Conservation (phyloP, 2,888 invertebrate species). For the Caenorhabditis afra region DNA sequence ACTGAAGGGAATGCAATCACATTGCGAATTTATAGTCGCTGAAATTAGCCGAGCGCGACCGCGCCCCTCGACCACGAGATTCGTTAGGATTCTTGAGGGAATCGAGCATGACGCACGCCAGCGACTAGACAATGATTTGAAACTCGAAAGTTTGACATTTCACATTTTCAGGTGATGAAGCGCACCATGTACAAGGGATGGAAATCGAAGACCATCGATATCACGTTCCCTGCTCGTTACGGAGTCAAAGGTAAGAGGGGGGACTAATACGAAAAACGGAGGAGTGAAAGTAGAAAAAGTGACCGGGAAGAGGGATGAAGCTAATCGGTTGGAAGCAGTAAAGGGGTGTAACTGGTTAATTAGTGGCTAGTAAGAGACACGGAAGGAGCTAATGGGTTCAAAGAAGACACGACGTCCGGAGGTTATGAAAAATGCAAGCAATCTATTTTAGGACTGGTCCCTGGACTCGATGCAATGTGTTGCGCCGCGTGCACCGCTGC, state of each 20-base stretch:
- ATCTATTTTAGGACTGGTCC: slow-evolving; percentile 85
- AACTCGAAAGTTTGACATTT: too few relatives aligned
- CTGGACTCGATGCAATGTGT: slow-evolving; percentile 89
- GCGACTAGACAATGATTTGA: background rate
- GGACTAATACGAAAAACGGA: slow-evolving; percentile 6
- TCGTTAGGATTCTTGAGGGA: slow-evolving; percentile 39
- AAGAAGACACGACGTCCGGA: slow-evolving; percentile 18
- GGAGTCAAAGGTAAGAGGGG: slow-evolving; percentile 82
- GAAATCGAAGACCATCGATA: slow-evolving; percentile 90
- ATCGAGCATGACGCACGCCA: slow-evolving; percentile 35
- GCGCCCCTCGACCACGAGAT: slow-evolving; percentile 3
- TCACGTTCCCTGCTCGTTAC: slow-evolving; percentile 88
- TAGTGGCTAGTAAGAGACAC: slow-evolving; percentile 13
- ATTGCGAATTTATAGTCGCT: slow-evolving; percentile 28
- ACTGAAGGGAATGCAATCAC: slow-evolving; percentile 4
- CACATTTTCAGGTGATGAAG: slow-evolving; percentile 84
- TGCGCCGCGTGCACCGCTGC: slow-evolving; percentile 90
- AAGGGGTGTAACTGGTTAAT: slow-evolving; percentile 1
- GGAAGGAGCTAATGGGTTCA: slow-evolving; percentile 11
- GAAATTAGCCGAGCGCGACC: slow-evolving; percentile 18
- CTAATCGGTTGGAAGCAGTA: slow-evolving; percentile 1
- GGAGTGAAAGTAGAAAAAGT: background rate
- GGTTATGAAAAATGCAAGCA: background rate
- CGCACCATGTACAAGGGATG: slow-evolving; percentile 90
- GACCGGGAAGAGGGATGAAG: slow-evolving; percentile 16